Conservation (phyloP, 2,797 vertebrate species). For the Takifugu rubripes region DNA sequence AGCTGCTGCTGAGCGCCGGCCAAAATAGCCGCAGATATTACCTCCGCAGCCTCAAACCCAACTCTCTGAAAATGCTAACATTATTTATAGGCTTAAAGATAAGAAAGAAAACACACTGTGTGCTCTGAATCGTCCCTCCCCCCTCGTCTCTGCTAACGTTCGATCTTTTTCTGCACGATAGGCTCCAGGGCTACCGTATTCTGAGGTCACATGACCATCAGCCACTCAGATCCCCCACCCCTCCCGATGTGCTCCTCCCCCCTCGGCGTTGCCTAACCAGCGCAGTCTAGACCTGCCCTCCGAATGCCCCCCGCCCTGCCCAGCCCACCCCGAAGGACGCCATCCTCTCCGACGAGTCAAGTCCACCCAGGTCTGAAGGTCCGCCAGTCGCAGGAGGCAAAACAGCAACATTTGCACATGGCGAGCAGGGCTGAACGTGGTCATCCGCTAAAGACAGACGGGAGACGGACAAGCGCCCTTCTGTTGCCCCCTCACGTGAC, state of each 20-base stretch:
- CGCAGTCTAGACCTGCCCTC: slow-evolving; percentile 79
- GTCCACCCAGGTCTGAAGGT: slow-evolving; percentile 78
- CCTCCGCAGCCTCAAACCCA: too few species aligned
- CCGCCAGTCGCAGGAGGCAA: slow-evolving; percentile 28
- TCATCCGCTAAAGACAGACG: slow-evolving; percentile 19
- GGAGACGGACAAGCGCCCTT: slow-evolving; percentile 23
- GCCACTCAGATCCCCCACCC: slow-evolving; percentile 79
- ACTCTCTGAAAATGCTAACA: too few species aligned
- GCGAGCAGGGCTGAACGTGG: slow-evolving; percentile 11
- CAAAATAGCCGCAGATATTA: too few species aligned
- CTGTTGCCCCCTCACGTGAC: slow-evolving; percentile 37
- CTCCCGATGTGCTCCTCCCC: slow-evolving; percentile 85
- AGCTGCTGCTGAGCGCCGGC: too few species aligned
- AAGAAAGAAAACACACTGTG: too few species aligned
- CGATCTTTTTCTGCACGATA: slow-evolving; percentile 42
- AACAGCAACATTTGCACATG: slow-evolving; percentile 9
- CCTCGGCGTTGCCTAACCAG: slow-evolving; percentile 84
- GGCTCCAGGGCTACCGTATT: slow-evolving; percentile 83
- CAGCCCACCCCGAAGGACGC: slow-evolving; percentile 61
- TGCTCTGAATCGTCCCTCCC: neutral
- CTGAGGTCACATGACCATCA: slow-evolving; percentile 92
- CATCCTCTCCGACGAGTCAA: slow-evolving; percentile 70
- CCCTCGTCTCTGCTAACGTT: slow-evolving; percentile 9
- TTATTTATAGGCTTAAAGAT: too few species aligned
- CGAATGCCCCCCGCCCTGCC: slow-evolving; percentile 59